A percentile compares a stretch with the other conserved stretches of the same genome.
Evolutionary conservation across 2,888 invertebrate genomes (phyloP).

Genomic region (Itoplectis maculator): DNA sequence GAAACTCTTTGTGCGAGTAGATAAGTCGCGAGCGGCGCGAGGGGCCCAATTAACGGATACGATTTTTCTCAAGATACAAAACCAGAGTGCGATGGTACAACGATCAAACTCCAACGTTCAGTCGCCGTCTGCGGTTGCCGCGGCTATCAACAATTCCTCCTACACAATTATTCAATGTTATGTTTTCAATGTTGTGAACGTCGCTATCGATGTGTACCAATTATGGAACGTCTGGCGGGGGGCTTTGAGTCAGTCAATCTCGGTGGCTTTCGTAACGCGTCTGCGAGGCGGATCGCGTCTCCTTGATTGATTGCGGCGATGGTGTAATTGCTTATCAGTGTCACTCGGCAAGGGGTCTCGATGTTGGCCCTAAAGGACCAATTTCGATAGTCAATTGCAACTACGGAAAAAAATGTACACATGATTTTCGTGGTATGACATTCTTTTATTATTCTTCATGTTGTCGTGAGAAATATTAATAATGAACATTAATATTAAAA

Average conservation of each 20-base stretch:
- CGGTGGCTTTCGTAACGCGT: conserved; percentile 28
- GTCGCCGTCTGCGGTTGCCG: conserved; percentile 33
- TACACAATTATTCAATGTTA: conserved; percentile 26
- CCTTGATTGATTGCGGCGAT: not conserved
- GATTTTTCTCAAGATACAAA: conserved; percentile 40
- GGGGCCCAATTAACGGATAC: conserved; percentile 29
- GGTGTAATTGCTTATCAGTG: not conserved
- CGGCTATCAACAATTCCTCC: conserved; percentile 17
- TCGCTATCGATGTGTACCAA: conserved; percentile 39
- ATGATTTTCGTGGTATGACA: not conserved
- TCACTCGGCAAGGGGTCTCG: no score
- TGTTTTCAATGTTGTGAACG: conserved; percentile 18
- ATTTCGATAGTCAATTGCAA: not conserved
- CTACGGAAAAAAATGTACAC: not conserved
- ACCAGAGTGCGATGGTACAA: conserved; percentile 24
- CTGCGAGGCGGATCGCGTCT: not conserved
- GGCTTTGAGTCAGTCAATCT: conserved; percentile 14
- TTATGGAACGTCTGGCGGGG: conserved; percentile 29
- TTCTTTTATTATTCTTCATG: no score
- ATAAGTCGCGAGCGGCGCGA: conserved; percentile 8
- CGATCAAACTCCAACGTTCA: conserved; percentile 60
- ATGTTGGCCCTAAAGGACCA: not conserved
- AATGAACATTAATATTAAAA: no score
- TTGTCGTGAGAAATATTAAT: no score
- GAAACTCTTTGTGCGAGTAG: conserved; percentile 27